Evolutionary conservation across 2,888 invertebrate species (phyloP).

Genomic region (Ectemnius continuus): DNA sequence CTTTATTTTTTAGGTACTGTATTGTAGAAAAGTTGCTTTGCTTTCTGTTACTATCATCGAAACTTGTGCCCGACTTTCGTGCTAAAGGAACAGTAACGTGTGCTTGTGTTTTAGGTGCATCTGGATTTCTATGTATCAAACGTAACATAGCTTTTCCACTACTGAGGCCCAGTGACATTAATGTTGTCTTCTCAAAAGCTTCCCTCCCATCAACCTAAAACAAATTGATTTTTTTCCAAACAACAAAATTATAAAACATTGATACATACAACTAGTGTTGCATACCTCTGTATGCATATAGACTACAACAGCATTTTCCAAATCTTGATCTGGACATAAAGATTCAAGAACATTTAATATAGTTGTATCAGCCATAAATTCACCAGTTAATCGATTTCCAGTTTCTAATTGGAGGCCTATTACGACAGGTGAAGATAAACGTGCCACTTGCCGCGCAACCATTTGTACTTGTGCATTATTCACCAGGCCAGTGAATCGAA

Average conservation of each 20-base stretch:
- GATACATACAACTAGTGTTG: not conserved
- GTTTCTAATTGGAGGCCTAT: slow-evolving; percentile 88
- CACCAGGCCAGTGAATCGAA: slow-evolving; percentile 91
- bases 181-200: slow-evolving; percentile 83
- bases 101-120: slow-evolving; percentile 84
- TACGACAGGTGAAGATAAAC: slow-evolving; percentile 84
- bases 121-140: slow-evolving; percentile 83
- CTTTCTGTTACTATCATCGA: slow-evolving; percentile 4
- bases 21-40: not conserved
- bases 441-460: slow-evolving; percentile 83
- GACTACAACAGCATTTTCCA: slow-evolving; percentile 65
- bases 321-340: slow-evolving; percentile 80
- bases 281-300: slow-evolving; percentile 73
- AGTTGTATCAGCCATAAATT: slow-evolving; percentile 81
- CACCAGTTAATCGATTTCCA: slow-evolving; percentile 83
- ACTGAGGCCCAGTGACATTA: slow-evolving; percentile 88
- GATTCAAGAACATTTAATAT: slow-evolving; percentile 81
- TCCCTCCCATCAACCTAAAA: slow-evolving; percentile 83
- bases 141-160: slow-evolving; percentile 88
- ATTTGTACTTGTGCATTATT: slow-evolving; percentile 95
- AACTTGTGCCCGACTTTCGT: not conserved
- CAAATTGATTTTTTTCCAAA: slow-evolving; percentile 10
- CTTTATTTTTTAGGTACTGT: not conserved
- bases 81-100: slow-evolving; percentile 15
- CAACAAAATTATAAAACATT: not conserved